phyloP scores from a whole-genome alignment of 2,113 vertebrate species.

The Heliornis fulica region DNA sequence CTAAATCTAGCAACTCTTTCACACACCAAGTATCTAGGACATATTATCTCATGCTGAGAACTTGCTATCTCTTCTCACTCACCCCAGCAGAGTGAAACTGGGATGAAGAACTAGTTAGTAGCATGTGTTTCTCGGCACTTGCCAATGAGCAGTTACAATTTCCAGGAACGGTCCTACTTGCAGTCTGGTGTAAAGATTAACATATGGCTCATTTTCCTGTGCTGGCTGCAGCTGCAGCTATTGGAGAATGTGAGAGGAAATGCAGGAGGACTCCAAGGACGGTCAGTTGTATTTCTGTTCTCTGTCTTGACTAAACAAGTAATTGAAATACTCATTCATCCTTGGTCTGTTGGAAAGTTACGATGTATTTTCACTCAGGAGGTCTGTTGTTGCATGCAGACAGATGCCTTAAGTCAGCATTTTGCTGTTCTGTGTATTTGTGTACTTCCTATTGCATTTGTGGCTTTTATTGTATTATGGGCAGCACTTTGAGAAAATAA shows the following conservation, averaged over 20 bases:
- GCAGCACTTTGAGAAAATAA: neutral
- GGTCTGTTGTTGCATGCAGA: neutral
- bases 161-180: neutral
- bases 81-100: neutral
- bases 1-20: neutral
- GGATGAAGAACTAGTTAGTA: neutral
- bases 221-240: neutral
- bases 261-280: neutral
- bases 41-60: neutral
- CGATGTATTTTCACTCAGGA: neutral
- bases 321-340: neutral
- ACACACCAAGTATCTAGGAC: neutral
- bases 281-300: neutral
- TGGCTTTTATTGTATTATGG: neutral
- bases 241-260: neutral
- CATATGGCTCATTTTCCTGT: neutral
- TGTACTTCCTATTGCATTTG: neutral
- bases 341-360: neutral
- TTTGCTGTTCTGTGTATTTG: neutral
- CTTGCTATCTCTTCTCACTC: neutral
- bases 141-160: neutral
- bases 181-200: neutral
- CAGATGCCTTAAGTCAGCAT: neutral
- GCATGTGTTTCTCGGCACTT: neutral
- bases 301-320: neutral